Base-by-base conservation (phyloP, 2,888 invertebrate species). In the Eulithis prunata region DNA sequence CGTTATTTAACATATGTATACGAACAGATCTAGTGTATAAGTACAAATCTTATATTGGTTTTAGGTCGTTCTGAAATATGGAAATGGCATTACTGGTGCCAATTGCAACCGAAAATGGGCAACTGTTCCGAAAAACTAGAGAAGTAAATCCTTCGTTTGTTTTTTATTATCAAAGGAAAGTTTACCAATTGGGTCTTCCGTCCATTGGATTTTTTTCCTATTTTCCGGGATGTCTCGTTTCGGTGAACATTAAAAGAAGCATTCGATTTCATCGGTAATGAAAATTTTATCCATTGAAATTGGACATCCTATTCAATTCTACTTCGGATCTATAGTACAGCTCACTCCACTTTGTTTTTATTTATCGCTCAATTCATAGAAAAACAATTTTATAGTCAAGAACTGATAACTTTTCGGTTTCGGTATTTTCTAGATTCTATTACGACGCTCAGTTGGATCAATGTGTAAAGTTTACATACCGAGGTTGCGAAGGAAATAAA, bases 31-130 rank as follows among this genome's bases (percentile, higher is more conserved):
- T 10, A 58, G 43, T 36, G 36, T 13, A 51, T 3, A 56, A 53
- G 43, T 47, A 14, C 5, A 6, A 21, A 45, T 8, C n/a, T 41
- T 58, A 52, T 28, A 55, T 66, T 62, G 45, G 13, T 74, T 78
- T 64, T 67, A 85, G 86, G 66, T 69, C 58, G 57, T 8, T 69
- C 66, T 10, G 71, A 78, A 10, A 71, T 86, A 60, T 88, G 84
- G 85, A 74, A 81, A 21, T 89, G 88, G 88, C 87, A 89, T 71
- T 78, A 73, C 61, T 88, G 83, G 82, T 89, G 89, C 67, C 86
- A 82, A 60, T 68, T 83, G 14, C 89, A 89, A 71, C 80, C 82
- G 13, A 79, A 75, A 69, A 68, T 4, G 14, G 88, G 88, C 2
- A 78, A 75, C 41, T 86, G 89, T 68, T 43, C 75, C 4, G 51